phyloP scores from a whole-genome alignment of 2,113 vertebrate species.

The Catharus minimus region DNA sequence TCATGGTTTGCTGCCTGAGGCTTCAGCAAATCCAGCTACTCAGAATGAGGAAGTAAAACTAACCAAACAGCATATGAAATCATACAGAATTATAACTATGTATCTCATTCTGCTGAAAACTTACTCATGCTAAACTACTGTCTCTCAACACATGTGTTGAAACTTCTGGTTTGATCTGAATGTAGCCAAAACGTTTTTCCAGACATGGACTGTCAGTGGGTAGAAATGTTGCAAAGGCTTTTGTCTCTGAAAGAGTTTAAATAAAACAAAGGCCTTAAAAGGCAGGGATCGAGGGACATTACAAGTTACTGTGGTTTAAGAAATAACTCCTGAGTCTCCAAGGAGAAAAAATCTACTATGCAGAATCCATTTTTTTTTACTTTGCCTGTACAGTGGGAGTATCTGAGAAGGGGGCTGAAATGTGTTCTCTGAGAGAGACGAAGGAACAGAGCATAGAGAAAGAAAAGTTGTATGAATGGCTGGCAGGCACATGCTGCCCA shows the following conservation, averaged over 20 bases:
- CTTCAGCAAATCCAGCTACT: not conserved
- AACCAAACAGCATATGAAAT: not conserved
- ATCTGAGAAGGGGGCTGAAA: not conserved
- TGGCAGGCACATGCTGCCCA: not conserved
- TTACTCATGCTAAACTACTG: rapidly evolving
- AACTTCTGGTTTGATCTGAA: not conserved
- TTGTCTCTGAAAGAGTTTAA: not conserved
- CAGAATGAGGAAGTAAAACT: not conserved
- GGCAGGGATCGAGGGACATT: no score
- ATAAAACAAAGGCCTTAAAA: not conserved
- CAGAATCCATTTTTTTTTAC: not conserved
- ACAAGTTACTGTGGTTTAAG: not conserved
- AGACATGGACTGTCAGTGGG: rapidly evolving
- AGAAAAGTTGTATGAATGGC: not conserved
- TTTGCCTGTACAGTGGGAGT: not conserved
- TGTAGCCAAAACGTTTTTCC: not conserved
- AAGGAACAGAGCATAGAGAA: not conserved
- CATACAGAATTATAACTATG: not conserved
- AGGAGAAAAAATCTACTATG: not conserved
- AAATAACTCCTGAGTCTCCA: not conserved
- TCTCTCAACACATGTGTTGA: not conserved
- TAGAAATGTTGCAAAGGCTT: not conserved
- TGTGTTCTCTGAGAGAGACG: not conserved
- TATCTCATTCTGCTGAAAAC: not conserved
- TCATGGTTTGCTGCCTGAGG: not conserved